Percentiles rank a stretch among this genome's conserved stretches.
phyloP scores from a whole-genome alignment of 2,888 invertebrate species.

The Acleris literana region DNA sequence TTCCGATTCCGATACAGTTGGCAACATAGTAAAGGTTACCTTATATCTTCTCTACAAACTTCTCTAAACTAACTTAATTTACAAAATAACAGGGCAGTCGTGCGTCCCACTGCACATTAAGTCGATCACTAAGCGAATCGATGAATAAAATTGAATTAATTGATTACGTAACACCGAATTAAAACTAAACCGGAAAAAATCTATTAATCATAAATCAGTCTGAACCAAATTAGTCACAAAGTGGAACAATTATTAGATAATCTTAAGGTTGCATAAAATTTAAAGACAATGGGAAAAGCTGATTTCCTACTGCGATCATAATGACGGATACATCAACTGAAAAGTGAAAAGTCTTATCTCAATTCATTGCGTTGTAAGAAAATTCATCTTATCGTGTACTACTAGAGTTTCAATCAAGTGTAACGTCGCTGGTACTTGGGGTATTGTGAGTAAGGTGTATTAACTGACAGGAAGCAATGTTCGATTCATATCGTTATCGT shows the following conservation, averaged over 20 bases:
- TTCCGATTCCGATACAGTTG: conserved; percentile 15
- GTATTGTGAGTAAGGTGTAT: too few relatives aligned
- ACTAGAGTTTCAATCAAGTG: conserved; percentile 2
- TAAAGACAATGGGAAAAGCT: conserved; percentile 30
- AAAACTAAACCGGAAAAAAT: conserved; percentile 26
- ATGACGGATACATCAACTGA: conserved; percentile 12
- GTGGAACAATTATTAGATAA: conserved; percentile 29
- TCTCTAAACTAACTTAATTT: neutral
- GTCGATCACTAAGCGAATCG: conserved; percentile 23
- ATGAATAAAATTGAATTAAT: conserved; percentile 36
- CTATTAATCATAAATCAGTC: conserved; percentile 18
- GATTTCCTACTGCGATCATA: conserved; percentile 15
- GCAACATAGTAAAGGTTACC: neutral
- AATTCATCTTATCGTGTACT: neutral
- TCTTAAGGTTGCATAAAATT: conserved; percentile 26
- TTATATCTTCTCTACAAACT: conserved; percentile 5
- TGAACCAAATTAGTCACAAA: conserved; percentile 6
- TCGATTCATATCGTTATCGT: conserved; percentile 32
- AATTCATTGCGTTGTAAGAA: neutral
- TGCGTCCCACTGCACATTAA: conserved; percentile 13
- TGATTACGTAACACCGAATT: conserved; percentile 22
- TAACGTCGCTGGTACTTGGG: neutral
- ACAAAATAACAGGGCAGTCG: conserved; percentile 2
- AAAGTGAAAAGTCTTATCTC: conserved; percentile 1
- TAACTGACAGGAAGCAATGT: conserved; percentile 28